phyloP scores from a whole-genome alignment of 2,797 vertebrate species.

The Loriculus beryllinus region DNA sequence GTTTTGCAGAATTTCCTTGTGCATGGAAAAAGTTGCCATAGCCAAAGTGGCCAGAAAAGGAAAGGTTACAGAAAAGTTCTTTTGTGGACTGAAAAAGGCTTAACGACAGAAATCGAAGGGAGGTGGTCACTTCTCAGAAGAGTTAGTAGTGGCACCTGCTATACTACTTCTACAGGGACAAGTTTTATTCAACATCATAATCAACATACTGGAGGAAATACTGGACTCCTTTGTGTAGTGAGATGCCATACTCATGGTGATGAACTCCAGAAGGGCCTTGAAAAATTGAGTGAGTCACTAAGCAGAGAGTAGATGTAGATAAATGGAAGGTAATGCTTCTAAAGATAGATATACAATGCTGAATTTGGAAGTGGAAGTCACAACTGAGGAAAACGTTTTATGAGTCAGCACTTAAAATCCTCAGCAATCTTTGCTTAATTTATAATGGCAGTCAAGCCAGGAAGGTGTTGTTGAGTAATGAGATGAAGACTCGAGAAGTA shows the following conservation, averaged over 20 bases:
- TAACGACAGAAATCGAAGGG: not conserved
- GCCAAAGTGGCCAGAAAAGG: not conserved
- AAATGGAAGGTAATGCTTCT: not conserved
- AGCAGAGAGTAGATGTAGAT: not conserved
- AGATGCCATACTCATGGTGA: not conserved
- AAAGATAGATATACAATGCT: not conserved
- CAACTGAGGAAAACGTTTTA: not conserved
- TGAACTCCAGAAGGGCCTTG: not conserved
- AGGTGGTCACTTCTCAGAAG: not conserved
- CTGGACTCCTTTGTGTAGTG: not conserved
- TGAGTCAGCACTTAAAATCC: not conserved
- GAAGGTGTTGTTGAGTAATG: not conserved
- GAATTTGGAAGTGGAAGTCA: not conserved
- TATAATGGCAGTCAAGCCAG: not conserved
- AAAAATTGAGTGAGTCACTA: not conserved
- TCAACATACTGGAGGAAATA: not conserved
- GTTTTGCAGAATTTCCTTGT: not conserved
- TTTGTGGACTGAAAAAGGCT: not conserved
- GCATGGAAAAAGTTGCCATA: not conserved
- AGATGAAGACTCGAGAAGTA: not conserved
- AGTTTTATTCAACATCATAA: not conserved
- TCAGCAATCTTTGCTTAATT: not conserved
- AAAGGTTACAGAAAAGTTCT: not conserved
- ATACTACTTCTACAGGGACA: not conserved
- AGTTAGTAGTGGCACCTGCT: not conserved